Evolutionary conservation across 2,888 invertebrate genomes (phyloP), one percentile per base, ranked within the genome.

Genomic region (Hirudinaria manillensis): DNA sequence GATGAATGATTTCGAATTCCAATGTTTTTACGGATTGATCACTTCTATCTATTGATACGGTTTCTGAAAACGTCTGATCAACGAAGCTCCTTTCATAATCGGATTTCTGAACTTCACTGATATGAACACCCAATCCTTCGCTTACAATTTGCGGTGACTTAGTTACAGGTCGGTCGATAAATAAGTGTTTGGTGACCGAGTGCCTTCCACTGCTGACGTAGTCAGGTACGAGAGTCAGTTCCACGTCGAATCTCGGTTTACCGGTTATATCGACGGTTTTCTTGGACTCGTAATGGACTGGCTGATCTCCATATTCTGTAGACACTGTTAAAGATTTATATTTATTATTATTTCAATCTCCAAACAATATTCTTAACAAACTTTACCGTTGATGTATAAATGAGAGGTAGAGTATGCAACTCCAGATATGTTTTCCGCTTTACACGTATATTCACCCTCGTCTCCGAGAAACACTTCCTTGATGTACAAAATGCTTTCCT

Each of bases 1-100:
- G 72, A 19, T 80, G 72, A 27, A 80, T 79, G 66, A 83, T 75
- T 56, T 80, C 78, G 21, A 83, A 78, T 72, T 81, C 79, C 29
- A 82, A 80, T 74, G 81, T 81, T 24, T 72, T 45, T 72, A 79
- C 45, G 21, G 27, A 45, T 21, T 70, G 56, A 29, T 76, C 72
- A 16, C 29, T 72, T 56, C 65, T 32, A 27, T 77, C 77, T n/a
- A 77, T 77, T 34, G 78, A 78, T 38, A 78, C 61, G 24, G 78
- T 78, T 53, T 78, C 77, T 6, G 77, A 77, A 66, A 75, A 77
- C 7, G 67, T 53, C n/a, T 66, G 72, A 19, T 65, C 34, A n/a
- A 68, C 27, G n/a, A 68, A 68, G 7, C 34, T 24, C 13, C 34
- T 56, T 32, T 73, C 73, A 51, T 61, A 2, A 29, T 73, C 61